Percentiles rank a stretch among this genome's conserved stretches.
phyloP scores from a whole-genome alignment of 2,797 vertebrate genomes.

The Psittacula echo region DNA sequence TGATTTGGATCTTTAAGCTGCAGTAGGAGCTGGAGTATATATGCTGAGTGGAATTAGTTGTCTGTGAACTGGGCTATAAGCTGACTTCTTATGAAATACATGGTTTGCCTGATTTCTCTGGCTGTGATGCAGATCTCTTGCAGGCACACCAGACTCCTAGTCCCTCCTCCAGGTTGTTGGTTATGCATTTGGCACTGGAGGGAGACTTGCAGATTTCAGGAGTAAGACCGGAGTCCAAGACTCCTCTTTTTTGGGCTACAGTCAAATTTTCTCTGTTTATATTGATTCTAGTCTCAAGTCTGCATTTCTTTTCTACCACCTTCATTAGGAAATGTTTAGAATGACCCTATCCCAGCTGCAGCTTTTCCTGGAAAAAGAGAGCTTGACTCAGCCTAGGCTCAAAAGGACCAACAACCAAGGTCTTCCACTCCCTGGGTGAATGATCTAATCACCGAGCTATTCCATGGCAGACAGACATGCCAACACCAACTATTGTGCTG shows the following conservation, averaged over 20 bases:
- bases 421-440: conserved; percentile 49
- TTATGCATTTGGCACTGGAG: not conserved
- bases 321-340: conserved; percentile 15
- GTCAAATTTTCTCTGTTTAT: conserved; percentile 20
- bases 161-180: not conserved
- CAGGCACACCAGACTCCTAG: not conserved
- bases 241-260: not conserved
- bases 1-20: not conserved
- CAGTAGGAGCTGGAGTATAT: not conserved
- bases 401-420: conserved; percentile 45
- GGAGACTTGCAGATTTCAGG: not conserved
- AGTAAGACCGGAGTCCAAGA: not conserved
- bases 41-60: not conserved
- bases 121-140: not conserved
- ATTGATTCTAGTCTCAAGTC: not conserved
- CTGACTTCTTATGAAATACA: not conserved
- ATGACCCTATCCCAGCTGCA: conserved; percentile 51
- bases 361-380: conserved; percentile 20
- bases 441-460: conserved; percentile 30
- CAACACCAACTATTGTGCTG: conserved; percentile 35
- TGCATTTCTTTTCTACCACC: conserved; percentile 25
- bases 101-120: not conserved
- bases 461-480: conserved; percentile 22
- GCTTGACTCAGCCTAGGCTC: conserved; percentile 31
- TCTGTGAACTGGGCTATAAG: not conserved